Base-by-base conservation (phyloP, 1,140 invertebrate species). In the Aphelinus certus region DNA sequence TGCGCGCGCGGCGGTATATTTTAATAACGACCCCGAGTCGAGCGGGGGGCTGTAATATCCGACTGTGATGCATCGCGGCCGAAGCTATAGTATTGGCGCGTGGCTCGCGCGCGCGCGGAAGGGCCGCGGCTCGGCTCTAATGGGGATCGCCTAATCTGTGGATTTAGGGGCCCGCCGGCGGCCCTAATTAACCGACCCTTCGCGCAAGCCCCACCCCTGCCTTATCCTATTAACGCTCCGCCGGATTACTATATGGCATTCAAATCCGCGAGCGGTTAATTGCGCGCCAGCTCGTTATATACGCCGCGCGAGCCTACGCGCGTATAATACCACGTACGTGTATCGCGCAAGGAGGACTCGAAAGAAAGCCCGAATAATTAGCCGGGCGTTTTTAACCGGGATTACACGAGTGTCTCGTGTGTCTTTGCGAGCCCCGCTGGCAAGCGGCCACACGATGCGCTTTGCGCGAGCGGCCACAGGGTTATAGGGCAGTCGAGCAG, bases 61-160 rank as follows among this genome's bases (percentile, higher is more conserved):
- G 68, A 75, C 70, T 56, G n/a, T 65, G 67, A 69, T 55, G 61
- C 67, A 75, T 75, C 51, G 73, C 26, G 26, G 26, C 26, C 26
- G 26, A 26, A 26, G 26, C 26, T 26, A 26, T 26, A 26, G 26
- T 26, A 26, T 26, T 26, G 26, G 26, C 26, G 26, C 26, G 26
- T 26, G 26, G 26, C 26, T 26, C 26, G 26, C 26, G 26, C 26
- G 26, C 26, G 26, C 26, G 26, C 26, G 26, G 26, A 26, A 26
- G 26, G 26, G 26, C 26, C 26, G 26, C 26, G 26, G 26, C 26
- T 26, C 26, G 26, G 26, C 26, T 10, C 68, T 75, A 75, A 75
- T 75, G 67, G 68, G 26, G 47, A 70, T 63, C 61, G 60, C 42
- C 62, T 75, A 75, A 75, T 71, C 62, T 49, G 57, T 53, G 73